These are phyloP conservation scores for Sarcoramphus papa DNA, from an alignment of 2,797 vertebrate genomes.

Conservation along the genomic window DNA sequence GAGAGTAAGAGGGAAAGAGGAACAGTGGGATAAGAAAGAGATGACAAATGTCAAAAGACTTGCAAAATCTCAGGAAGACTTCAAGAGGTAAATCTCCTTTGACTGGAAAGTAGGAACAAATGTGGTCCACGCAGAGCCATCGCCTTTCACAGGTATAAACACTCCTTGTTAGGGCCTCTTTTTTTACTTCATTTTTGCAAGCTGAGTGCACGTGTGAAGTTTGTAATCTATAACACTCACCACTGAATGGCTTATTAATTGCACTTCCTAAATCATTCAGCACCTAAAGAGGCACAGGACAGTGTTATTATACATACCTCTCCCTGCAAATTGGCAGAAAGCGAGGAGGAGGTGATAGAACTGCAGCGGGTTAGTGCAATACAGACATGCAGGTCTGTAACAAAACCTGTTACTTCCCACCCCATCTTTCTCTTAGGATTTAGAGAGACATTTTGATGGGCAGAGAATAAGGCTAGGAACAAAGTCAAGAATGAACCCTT, in stretches of 20 bases:
- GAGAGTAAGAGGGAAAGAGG: background rate
- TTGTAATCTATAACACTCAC: background rate
- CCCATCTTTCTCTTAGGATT: background rate
- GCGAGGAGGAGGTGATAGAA: background rate
- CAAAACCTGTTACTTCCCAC: background rate
- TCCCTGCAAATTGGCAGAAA: background rate
- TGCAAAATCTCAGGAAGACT: background rate
- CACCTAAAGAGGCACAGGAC: background rate
- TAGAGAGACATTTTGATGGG: background rate
- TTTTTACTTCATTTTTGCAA: background rate
- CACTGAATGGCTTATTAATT: background rate
- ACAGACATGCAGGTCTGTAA: no score
- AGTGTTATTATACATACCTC: background rate
- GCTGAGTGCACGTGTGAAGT: background rate
- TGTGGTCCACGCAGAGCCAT: rapidly evolving
- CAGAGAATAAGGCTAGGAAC: background rate
- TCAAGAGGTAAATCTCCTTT: background rate
- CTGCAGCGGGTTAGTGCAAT: no score
- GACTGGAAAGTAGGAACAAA: background rate
- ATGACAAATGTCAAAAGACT: background rate
- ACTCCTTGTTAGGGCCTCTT: background rate
- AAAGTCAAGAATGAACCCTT: background rate
- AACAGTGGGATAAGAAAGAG: background rate
- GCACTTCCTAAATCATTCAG: background rate
- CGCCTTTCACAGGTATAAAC: background rate